Evolutionary conservation across 2,113 vertebrate genomes (phyloP).

Genomic region (Gallinago undulata): DNA sequence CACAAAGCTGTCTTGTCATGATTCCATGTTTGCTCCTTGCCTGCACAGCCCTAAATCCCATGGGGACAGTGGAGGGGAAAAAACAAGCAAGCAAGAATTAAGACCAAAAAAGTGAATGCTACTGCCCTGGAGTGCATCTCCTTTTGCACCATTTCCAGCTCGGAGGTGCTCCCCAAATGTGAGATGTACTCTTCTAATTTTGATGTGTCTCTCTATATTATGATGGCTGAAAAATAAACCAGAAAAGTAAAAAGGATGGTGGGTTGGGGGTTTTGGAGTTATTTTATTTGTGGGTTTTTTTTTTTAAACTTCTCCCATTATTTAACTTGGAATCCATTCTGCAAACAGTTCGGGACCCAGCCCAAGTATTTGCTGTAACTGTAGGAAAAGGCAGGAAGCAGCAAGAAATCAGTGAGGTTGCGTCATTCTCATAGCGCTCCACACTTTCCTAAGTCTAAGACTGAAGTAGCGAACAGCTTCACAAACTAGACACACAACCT

Average conservation of each 20-base stretch:
- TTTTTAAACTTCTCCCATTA: neutral
- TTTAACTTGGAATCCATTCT: neutral
- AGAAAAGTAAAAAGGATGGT: neutral
- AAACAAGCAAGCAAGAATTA: neutral
- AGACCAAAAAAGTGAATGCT: neutral
- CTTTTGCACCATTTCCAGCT: neutral
- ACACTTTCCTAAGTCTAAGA: neutral
- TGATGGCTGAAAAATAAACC: neutral
- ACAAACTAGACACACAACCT: neutral
- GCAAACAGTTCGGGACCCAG: neutral
- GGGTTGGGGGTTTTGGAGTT: no score
- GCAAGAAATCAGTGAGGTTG: neutral
- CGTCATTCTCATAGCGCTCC: neutral
- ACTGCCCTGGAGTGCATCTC: neutral
- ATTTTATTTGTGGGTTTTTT: neutral
- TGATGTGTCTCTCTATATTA: neutral
- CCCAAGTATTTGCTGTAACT: neutral
- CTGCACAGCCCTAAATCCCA: neutral
- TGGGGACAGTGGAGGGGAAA: neutral
- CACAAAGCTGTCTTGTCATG: neutral
- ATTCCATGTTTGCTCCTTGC: neutral
- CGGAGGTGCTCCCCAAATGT: neutral
- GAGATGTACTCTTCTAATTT: neutral
- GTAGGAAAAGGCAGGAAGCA: neutral
- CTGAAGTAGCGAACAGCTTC: neutral